Evolutionary conservation across 2,888 invertebrate genomes (phyloP), one percentile per base, ranked within the genome.

Genomic region (Nephrotoma flavescens): DNA sequence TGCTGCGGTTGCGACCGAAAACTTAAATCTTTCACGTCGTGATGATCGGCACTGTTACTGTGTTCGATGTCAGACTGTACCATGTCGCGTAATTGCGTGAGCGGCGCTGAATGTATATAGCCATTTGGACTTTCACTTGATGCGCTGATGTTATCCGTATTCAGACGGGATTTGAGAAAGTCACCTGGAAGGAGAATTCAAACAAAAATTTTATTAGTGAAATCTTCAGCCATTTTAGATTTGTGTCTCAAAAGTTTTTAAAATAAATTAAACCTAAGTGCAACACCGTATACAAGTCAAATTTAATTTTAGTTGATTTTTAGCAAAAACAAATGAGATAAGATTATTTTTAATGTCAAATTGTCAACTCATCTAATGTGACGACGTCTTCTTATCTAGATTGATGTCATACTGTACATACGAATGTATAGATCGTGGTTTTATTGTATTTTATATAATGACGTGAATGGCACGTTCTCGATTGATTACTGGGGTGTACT

Each of bases 131-230:
- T 93, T 89, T 92, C 92, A 88, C 93, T 92, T 0, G 94, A 94
- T 0, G 94, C 94, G 87, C 93, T 93, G 1, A 92, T 90, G 0
- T 93, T 93, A 89, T 94, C 94, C 12, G 93, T 92, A 41, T 91
- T 91, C 87, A 90, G 91, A 83, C 90, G 90, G 9, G 89, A 89
- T 88, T 92, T 91, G 87, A 89, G 91, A 87, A 91, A 91, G 47
- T 91, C 91, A 88, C 89, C 92, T 92, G 87, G 52, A 88, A 88
- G 9, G 31, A 84, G 5, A 42, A 84, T 6, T 42, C 12, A 41
- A 83, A 57, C 7, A 6, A 41, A 83, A 6, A 83, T 7, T 71
- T n/a, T 44, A 44, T 57, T 41, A 42, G 31, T 85, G 15, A 4
- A 42, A 44, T 11, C 57, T 87, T 87, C 87, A 11, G n/a, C 31